Evolutionary conservation across 1,140 invertebrate genomes (phyloP).

Genomic region (Leptinotarsa defecta): DNA sequence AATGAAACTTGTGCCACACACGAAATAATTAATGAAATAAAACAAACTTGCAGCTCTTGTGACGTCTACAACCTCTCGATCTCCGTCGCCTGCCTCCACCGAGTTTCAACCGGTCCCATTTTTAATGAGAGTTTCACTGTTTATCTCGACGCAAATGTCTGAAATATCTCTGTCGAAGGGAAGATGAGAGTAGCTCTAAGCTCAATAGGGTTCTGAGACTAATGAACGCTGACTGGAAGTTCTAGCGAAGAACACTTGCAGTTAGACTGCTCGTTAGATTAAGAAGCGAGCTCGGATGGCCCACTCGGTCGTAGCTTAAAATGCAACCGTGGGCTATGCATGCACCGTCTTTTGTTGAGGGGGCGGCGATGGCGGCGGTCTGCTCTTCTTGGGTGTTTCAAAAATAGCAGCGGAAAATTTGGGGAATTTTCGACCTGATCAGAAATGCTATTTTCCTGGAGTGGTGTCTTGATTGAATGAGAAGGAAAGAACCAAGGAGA

Average conservation of each 20-base stretch:
- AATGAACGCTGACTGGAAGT: conserved; percentile 15
- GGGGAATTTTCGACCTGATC: background rate
- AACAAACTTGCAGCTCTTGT: background rate
- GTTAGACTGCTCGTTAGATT: conserved; percentile 18
- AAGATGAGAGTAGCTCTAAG: background rate
- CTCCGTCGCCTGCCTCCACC: background rate
- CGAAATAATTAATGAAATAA: background rate
- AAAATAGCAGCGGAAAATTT: background rate
- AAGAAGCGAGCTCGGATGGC: background rate
- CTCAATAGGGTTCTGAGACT: background rate
- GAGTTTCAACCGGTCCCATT: background rate
- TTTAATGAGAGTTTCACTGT: conserved; percentile 3
- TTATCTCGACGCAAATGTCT: conserved; percentile 10
- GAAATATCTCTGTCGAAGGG: background rate
- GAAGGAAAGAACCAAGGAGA: no score
- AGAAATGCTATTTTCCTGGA: background rate
- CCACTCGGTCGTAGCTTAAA: background rate
- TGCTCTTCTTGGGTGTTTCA: background rate
- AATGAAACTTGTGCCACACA: background rate
- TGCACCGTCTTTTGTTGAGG: background rate
- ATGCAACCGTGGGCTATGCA: background rate
- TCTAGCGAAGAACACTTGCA: conserved; percentile 13
- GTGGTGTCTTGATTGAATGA: background rate
- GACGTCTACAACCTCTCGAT: background rate
- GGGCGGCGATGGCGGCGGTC: background rate